Conservation (phyloP, 2,888 invertebrate species). For the Acronicta aceris region DNA sequence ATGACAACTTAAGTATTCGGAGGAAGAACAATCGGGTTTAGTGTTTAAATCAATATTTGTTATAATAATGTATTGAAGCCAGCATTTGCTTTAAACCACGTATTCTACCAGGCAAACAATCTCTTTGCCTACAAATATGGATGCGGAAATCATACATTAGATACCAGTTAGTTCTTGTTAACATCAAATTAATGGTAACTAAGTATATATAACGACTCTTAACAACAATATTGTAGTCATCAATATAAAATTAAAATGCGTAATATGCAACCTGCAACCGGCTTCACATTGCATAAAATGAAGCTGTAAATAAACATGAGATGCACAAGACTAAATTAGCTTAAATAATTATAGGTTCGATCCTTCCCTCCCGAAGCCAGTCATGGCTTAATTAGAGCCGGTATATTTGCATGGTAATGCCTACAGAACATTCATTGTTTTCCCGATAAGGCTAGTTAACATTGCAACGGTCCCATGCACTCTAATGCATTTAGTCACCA, state of each 20-base stretch:
- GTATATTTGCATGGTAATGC: conserved; percentile 72
- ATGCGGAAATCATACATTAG: background rate
- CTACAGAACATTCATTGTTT: conserved; percentile 71
- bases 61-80: conserved; percentile 35
- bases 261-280: conserved; percentile 13
- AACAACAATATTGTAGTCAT: conserved; percentile 27
- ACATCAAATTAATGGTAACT: conserved; percentile 15
- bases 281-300: conserved; percentile 26
- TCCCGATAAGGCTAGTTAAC: conserved; percentile 72
- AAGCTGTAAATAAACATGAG: conserved; percentile 47
- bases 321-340: conserved; percentile 56
- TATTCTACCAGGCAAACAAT: background rate
- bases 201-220: conserved; percentile 8
- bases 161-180: conserved; percentile 1
- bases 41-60: conserved; percentile 42
- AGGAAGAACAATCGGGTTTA: conserved; percentile 34
- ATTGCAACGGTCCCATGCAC: conserved; percentile 54
- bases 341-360: conserved; percentile 63
- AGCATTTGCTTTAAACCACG: conserved; percentile 14
- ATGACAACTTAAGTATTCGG: conserved; percentile 36
- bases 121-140: conserved; percentile 1
- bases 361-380: conserved; percentile 49
- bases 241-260: conserved; percentile 28
- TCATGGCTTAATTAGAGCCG: conserved; percentile 75
- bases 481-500: conserved; percentile 44